Conservation (phyloP, 2,797 vertebrate species). For the Takifugu ocellatus region DNA sequence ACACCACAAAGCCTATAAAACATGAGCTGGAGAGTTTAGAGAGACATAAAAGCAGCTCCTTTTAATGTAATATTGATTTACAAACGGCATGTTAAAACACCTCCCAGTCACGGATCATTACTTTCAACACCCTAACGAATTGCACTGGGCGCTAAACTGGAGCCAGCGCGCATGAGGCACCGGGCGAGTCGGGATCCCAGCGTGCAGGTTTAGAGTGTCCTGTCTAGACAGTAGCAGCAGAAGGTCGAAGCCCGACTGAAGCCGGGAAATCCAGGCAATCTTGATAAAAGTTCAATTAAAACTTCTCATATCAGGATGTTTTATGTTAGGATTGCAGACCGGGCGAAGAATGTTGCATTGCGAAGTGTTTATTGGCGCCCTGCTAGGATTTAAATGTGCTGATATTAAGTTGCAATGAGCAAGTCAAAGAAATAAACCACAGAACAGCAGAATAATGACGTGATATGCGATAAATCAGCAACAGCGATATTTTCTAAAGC, state of each 20-base stretch:
- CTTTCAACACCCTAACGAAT: conserved; percentile 38
- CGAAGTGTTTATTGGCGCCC: no score
- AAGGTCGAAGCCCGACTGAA: conserved; percentile 13
- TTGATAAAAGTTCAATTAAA: no score
- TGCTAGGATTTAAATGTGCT: no score
- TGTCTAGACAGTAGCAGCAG: conserved; percentile 65
- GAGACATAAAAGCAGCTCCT: conserved; percentile 58
- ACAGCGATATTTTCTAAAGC: no score
- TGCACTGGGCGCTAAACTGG: conserved; percentile 33
- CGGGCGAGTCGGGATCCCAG: conserved; percentile 35
- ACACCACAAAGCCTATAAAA: conserved; percentile 63
- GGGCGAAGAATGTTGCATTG: no score
- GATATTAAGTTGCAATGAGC: no score
- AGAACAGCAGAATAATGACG: no score
- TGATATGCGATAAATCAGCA: no score
- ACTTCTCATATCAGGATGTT: no score
- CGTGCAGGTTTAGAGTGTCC: conserved; percentile 61
- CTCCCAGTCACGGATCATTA: conserved; percentile 60
- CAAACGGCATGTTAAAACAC: conserved; percentile 64
- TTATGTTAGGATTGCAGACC: no score
- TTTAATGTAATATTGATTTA: conserved; percentile 76
- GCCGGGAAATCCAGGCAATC: no score
- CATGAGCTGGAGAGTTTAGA: conserved; percentile 70
- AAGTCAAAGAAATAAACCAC: no score
- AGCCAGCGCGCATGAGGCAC: conserved; percentile 42